These are phyloP conservation scores for Manis javanica DNA, from an alignment of 2,797 vertebrate genomes.

Conservation along the genomic window DNA sequence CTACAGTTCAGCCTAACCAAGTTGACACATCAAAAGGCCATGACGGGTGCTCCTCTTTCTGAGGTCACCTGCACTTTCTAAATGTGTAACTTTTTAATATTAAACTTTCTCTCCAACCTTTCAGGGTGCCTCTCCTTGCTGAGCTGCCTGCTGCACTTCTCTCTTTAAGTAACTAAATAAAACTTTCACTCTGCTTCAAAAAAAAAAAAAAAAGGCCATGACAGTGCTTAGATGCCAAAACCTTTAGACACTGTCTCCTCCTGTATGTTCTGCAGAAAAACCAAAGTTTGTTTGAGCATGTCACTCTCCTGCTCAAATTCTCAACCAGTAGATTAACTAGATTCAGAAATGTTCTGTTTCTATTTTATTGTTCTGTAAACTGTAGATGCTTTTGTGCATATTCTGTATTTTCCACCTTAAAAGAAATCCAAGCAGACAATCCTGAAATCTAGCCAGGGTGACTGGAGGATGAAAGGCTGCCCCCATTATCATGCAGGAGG, in stretches of 20 bases:
- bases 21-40: background rate
- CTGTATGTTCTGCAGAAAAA: background rate
- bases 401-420: background rate
- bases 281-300: background rate
- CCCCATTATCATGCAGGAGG: background rate
- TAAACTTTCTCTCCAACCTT: too few species aligned
- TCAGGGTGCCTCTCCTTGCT: too few species aligned
- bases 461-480: background rate
- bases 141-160: too few species aligned
- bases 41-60: background rate
- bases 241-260: background rate
- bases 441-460: background rate
- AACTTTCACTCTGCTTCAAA: too few species aligned
- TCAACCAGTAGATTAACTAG: background rate
- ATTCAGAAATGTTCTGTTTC: slow-evolving; percentile 26
- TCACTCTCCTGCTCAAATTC: slow-evolving; percentile 14
- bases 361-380: slow-evolving; percentile 24
- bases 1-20: background rate
- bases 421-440: background rate
- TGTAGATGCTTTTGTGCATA: background rate
- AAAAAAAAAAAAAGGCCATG: background rate
- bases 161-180: too few species aligned
- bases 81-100: too few species aligned
- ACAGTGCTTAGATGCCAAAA: background rate
- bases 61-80: too few species aligned